Evolutionary conservation across 2,888 invertebrate genomes (phyloP).

Genomic region (Aelia acuminata): DNA sequence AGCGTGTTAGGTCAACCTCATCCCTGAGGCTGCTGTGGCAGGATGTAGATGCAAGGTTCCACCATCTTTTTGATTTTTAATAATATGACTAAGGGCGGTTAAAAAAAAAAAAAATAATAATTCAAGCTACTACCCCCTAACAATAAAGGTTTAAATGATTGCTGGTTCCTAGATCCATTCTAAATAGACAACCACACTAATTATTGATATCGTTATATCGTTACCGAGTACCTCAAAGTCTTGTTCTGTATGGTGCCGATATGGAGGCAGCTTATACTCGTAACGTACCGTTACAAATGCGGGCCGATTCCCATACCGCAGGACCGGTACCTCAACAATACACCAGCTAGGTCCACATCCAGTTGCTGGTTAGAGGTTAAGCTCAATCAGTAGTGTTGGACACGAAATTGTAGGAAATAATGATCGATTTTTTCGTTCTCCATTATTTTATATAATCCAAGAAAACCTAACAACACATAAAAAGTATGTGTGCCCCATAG

Average conservation of each 20-base stretch:
- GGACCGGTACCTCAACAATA: neutral
- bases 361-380: neutral
- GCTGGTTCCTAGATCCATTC: neutral
- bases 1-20: too few relatives aligned
- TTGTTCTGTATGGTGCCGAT: neutral
- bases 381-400: neutral
- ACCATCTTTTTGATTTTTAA: too few relatives aligned
- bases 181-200: neutral
- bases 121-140: too few relatives aligned
- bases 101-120: too few relatives aligned
- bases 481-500: too few relatives aligned
- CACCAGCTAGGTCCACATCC: neutral
- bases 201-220: neutral
- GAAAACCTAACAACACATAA: too few relatives aligned
- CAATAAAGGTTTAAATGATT: neutral
- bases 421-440: too few relatives aligned
- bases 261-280: neutral
- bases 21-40: too few relatives aligned
- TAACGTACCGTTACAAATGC: neutral
- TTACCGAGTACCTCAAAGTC: neutral
- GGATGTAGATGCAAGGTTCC: too few relatives aligned
- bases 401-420: too few relatives aligned
- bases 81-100: too few relatives aligned
- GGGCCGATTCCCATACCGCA: slow-evolving; percentile 1
- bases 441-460: too few relatives aligned